Evolutionary conservation across 2,797 vertebrate species (phyloP), one percentile per base, ranked within the genome.

Genomic region (Chaetodon trifasciatus): DNA sequence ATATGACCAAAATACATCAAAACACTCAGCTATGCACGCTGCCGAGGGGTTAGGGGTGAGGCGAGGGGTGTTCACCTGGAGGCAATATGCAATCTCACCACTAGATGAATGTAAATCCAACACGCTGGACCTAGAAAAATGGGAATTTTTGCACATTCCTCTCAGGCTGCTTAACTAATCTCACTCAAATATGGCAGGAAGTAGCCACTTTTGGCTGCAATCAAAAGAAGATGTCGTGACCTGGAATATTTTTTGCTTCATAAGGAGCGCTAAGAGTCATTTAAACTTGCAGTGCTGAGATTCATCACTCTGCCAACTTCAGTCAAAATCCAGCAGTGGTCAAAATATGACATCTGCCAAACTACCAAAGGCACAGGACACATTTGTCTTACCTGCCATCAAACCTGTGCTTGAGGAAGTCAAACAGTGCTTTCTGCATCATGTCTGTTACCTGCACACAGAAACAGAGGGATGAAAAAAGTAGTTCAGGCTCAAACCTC

Each of bases 391-490:
- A 99, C 98, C 98, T 99, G 96, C 98, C 98, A 88, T 99, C 98
- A 96, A 99, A 99, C 94, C 98, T 97, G 96, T 99, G 98, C 95
- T 99, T 99, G 92, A 99, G 96, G 96, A 99, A 99, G 96, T 99
- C 98, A 93, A 99, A 99, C 85, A 99, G 96, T 73, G 98, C 98
- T 97, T 99, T 99, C 96, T 99, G 98, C 98, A 99, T 99, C 98
- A 99, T 99, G 96, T 99, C 98, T 88, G 98, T 99, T 78, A 99
- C 98, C 98, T 99, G 96, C 53, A 81, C 57, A 89, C 87, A 92
- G 28, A 7, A 56, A 55, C 8, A 58, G 1, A 15, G 52, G 56
- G 5, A 40, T 5, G 16, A 21, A 35, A 64, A 39, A 11, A 28
- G 44, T 0, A 13, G 44, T 8, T 32, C 7, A 40, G 7, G 28